Evolutionary conservation across 2,797 vertebrate genomes (phyloP).

Genomic region (Craterocephalus amniculus): DNA sequence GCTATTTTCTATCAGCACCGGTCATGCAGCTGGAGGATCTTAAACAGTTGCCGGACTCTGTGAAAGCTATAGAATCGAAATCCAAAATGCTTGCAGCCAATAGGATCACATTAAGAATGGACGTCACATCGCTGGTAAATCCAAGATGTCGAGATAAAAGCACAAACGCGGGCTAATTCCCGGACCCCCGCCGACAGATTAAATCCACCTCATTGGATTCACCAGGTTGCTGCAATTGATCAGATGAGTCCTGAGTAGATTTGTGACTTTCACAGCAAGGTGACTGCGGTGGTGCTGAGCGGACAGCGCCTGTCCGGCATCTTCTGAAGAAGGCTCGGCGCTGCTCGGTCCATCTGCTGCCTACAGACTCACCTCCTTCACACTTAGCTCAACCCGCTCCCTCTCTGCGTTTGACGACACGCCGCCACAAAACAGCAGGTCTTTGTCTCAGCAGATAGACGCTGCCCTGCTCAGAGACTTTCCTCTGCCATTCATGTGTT

Average conservation of each 20-base stretch:
- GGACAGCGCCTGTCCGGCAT: constrained; percentile 73
- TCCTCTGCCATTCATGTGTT: constrained; percentile 31
- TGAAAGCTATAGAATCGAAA: constrained; percentile 46
- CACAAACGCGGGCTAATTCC: constrained; percentile 17
- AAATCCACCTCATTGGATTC: constrained; percentile 51
- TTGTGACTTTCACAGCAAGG: constrained; percentile 79
- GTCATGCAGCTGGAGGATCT: constrained; percentile 37
- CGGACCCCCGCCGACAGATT: constrained; percentile 10
- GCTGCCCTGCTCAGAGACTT: constrained; percentile 27
- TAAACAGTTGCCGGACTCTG: constrained; percentile 34
- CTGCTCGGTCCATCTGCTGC: constrained; percentile 48
- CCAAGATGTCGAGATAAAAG: constrained; percentile 66
- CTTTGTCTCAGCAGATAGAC: constrained; percentile 65
- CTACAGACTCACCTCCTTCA: constrained; percentile 73
- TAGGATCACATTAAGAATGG: constrained; percentile 63
- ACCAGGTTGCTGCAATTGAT: constrained; percentile 45
- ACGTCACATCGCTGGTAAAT: constrained; percentile 72
- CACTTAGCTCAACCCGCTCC: constrained; percentile 54
- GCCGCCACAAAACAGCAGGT: constrained; percentile 41
- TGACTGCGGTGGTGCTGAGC: constrained; percentile 81
- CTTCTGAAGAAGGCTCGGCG: constrained; percentile 33
- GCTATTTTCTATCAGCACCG: constrained; percentile 33
- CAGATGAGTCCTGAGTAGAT: constrained; percentile 38
- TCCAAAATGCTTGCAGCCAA: constrained; percentile 72
- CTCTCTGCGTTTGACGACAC: constrained; percentile 38